phyloP scores from a whole-genome alignment of 2,888 invertebrate species.

The Melanargia galathea region DNA sequence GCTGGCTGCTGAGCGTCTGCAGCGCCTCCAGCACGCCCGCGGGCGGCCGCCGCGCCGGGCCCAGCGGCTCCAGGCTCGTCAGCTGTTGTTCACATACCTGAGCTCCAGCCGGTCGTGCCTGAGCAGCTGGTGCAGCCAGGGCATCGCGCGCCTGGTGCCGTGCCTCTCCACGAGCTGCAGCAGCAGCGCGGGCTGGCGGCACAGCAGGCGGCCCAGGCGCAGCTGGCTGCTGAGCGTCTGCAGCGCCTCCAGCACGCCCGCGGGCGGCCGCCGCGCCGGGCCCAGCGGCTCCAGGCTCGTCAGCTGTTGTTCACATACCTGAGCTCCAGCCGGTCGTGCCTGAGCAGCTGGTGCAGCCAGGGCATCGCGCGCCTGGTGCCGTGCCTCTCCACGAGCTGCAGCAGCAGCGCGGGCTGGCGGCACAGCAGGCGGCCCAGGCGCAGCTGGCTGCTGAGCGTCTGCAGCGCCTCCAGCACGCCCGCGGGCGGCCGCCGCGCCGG shows the following conservation, averaged over 20 bases:
- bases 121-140: slow-evolving; percentile 97
- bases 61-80: slow-evolving; percentile 89
- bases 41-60: slow-evolving; percentile 92
- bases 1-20: slow-evolving; percentile 87
- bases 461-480: slow-evolving; percentile 89
- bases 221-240: slow-evolving; percentile 89
- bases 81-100: slow-evolving; percentile 58
- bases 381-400: slow-evolving; percentile 95
- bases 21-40: slow-evolving; percentile 89
- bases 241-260: slow-evolving; percentile 88
- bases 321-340: slow-evolving; percentile 93
- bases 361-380: slow-evolving; percentile 97
- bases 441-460: slow-evolving; percentile 88
- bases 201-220: slow-evolving; percentile 93
- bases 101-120: slow-evolving; percentile 94
- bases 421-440: slow-evolving; percentile 95
- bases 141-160: slow-evolving; percentile 96
- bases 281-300: slow-evolving; percentile 90
- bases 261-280: slow-evolving; percentile 91
- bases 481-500: slow-evolving; percentile 91
- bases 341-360: slow-evolving; percentile 96
- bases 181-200: slow-evolving; percentile 95
- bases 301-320: slow-evolving; percentile 57
- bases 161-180: slow-evolving; percentile 95
- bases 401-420: slow-evolving; percentile 94